These are phyloP conservation scores for Valencia hispanica DNA, from an alignment of 2,797 vertebrate species.

Conservation along the genomic window DNA sequence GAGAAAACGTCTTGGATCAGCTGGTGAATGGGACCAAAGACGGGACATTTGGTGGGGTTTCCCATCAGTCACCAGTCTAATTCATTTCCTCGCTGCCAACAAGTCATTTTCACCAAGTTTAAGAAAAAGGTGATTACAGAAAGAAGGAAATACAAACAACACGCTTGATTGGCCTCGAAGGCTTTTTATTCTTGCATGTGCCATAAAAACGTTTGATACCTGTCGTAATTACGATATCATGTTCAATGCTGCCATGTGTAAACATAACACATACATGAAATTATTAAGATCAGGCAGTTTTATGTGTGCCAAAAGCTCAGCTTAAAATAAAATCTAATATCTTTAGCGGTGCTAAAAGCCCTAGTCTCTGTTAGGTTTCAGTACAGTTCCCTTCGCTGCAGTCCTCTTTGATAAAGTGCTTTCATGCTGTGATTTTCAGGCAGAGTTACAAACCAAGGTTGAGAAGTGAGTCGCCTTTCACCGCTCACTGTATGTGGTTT, in stretches of 20 bases:
- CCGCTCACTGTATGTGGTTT: conserved; percentile 5
- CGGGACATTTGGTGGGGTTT: too few species aligned
- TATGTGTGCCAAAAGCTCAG: conserved; percentile 33
- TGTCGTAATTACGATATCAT: background rate
- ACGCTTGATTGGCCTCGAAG: background rate
- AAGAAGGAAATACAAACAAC: background rate
- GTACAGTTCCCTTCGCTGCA: conserved; percentile 21
- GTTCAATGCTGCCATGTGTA: conserved; percentile 12
- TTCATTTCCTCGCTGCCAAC: too few species aligned
- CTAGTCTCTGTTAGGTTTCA: conserved; percentile 6
- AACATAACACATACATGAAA: conserved; percentile 31
- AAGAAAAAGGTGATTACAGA: too few species aligned
- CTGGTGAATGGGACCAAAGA: too few species aligned
- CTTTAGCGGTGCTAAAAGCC: conserved; percentile 24
- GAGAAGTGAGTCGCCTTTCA: background rate
- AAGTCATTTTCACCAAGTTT: too few species aligned
- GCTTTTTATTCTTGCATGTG: conserved; percentile 21
- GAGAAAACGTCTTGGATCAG: too few species aligned
- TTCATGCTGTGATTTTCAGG: conserved; percentile 47
- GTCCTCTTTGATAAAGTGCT: conserved; percentile 62
- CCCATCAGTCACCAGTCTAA: too few species aligned
- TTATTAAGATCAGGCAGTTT: background rate
- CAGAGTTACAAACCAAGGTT: conserved; percentile 18
- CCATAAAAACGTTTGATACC: conserved; percentile 4
- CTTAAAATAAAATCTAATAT: conserved; percentile 18